These are phyloP conservation scores for Cranoglanis bouderius DNA, from an alignment of 2,113 vertebrate genomes.

Conservation along the genomic window DNA sequence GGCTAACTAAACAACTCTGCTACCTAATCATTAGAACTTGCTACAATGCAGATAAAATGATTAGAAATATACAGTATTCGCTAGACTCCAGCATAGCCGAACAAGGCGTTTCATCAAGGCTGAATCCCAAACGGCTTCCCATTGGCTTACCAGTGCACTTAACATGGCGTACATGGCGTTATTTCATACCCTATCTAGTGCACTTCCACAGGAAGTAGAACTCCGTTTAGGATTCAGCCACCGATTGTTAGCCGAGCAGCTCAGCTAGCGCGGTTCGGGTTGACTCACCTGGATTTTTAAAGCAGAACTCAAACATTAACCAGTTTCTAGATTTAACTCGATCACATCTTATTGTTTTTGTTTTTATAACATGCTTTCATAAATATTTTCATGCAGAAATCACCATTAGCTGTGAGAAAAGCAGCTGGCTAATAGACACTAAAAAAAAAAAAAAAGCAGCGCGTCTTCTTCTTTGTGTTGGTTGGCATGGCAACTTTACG, in stretches of 20 bases:
- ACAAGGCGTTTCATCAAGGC: background rate
- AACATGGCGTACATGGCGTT: background rate
- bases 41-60: background rate
- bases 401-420: background rate
- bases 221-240: background rate
- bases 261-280: background rate
- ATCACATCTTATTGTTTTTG: background rate
- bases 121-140: background rate
- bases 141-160: background rate
- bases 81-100: background rate
- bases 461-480: conserved; percentile 7
- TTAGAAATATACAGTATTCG: background rate
- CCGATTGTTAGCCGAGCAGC: background rate
- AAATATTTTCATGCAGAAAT: background rate
- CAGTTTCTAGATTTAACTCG: background rate
- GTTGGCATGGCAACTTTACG: background rate
- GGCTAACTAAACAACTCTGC: background rate
- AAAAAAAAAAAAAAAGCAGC: background rate
- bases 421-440: background rate
- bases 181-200: background rate
- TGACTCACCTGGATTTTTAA: conserved; percentile 5
- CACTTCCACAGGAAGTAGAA: background rate
- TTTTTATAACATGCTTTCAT: background rate
- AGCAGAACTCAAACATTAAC: background rate
- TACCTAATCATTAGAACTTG: background rate